Percentiles rank a stretch among this genome's conserved stretches.
Evolutionary conservation across 2,797 vertebrate genomes (phyloP).

Genomic region (Megaceryle alcyon): DNA sequence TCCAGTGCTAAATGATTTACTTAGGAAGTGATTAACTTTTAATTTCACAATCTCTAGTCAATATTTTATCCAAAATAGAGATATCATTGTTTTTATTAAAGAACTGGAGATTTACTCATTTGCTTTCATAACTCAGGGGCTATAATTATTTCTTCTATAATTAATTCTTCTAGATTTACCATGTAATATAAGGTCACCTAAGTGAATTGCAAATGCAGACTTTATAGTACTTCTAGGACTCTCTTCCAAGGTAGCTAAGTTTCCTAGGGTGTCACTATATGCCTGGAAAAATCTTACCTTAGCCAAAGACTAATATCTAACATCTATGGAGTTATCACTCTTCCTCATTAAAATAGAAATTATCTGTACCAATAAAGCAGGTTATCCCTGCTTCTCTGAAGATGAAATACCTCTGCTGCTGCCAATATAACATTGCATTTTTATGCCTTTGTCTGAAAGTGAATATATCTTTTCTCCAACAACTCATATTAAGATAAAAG

Average conservation of each 20-base stretch:
- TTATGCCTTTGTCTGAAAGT: neutral
- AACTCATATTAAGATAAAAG: neutral
- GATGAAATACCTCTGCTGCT: neutral
- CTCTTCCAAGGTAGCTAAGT: neutral
- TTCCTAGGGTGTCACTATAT: neutral
- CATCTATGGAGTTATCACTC: neutral
- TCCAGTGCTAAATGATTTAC: neutral
- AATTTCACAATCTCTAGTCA: neutral
- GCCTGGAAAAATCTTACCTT: neutral
- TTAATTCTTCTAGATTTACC: neutral
- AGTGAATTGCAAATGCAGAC: neutral
- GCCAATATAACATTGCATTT: neutral
- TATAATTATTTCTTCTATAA: neutral
- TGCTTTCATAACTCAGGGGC: neutral
- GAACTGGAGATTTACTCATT: neutral
- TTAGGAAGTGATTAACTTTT: neutral
- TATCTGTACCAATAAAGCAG: neutral
- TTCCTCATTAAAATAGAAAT: neutral
- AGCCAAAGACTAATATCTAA: neutral
- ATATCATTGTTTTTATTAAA: neutral
- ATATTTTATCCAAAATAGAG: neutral
- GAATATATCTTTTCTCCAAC: neutral
- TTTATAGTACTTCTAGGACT: neutral
- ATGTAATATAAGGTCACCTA: neutral
- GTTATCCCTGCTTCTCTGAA: neutral